Evolutionary conservation across 1,140 invertebrate species (phyloP), one percentile per base, ranked within the genome.

Genomic region (Uloborus diversus): DNA sequence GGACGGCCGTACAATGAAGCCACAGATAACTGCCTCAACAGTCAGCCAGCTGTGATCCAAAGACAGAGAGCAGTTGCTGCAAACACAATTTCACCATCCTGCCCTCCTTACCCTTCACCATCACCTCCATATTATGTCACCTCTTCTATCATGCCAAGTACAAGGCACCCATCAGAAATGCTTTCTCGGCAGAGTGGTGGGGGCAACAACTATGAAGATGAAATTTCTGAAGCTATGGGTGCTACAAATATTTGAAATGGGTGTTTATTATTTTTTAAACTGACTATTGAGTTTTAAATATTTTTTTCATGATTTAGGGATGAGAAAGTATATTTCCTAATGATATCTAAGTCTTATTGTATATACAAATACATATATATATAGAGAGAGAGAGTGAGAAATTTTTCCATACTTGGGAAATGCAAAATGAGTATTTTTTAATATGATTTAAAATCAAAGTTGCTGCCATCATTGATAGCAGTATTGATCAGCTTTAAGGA

Each of bases 171-270:
- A 13, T 27, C 62, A 4, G 47, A 56, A 25, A 11, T 42, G 4
- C n/a, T n/a, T n/a, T n/a, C n/a, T n/a, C 47, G 11, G 9, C 73
- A 25, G 14, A 57, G 57, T 9, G 28, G 28, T 17, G 32, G 17
- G 28, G 70, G 69, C 32, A 70, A 56, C 14, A 68, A 81, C 37
- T 82, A 82, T 27, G 81, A 82, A 71, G 81, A 82, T 59, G 80
- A 81, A 59, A 37, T 82, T 17, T 82, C 81, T 14, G 81, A 73
- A 62, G 81, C 81, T 13, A 82, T 82, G 81, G 81, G 81, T 13
- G 81, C 80, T 35, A 65, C 81, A 11, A 75, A 66, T 13, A 81
- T 82, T 59, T 71, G 30, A 79, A 27, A 49, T 68, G n/a, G n/a
- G n/a, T 49, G 20, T 28, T 23, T 25, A n/a, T 30, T 42, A 20